Percentiles rank a stretch among this genome's conserved stretches.
Conservation (phyloP, 1,140 invertebrate species). For the Rhyacophila brunnea region DNA sequence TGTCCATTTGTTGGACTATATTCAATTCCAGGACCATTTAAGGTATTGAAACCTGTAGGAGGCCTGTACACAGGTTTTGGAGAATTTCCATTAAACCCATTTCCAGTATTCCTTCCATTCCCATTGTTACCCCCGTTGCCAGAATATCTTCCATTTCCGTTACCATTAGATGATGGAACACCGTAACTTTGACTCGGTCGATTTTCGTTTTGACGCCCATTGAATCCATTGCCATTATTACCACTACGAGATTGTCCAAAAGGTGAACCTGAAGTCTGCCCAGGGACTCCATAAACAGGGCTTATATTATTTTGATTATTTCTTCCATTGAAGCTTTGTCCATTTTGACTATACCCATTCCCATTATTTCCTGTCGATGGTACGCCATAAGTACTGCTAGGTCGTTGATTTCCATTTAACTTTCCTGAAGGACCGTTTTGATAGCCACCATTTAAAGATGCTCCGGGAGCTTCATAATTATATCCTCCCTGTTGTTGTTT, state of each 20-base stretch:
- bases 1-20: too few relatives aligned
- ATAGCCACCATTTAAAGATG: too few relatives aligned
- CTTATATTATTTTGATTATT: background rate
- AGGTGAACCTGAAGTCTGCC: background rate
- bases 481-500: constrained; percentile 8
- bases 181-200: background rate
- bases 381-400: background rate
- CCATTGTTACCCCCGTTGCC: constrained; percentile 12
- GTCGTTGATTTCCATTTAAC: background rate
- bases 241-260: background rate
- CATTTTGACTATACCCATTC: constrained; percentile 15
- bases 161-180: background rate
- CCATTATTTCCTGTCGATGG: constrained; percentile 8
- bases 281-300: background rate
- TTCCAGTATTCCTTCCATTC: background rate
- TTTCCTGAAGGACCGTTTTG: background rate
- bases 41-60: background rate
- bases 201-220: background rate
- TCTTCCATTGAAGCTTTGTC: background rate
- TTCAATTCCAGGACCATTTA: background rate
- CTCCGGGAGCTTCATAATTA: constrained; percentile 4
- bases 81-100: background rate
- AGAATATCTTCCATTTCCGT: background rate
- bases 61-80: constrained; percentile 10
- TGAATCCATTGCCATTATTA: background rate